phyloP scores from a whole-genome alignment of 2,797 vertebrate species.

The Pangasius larnaudii region DNA sequence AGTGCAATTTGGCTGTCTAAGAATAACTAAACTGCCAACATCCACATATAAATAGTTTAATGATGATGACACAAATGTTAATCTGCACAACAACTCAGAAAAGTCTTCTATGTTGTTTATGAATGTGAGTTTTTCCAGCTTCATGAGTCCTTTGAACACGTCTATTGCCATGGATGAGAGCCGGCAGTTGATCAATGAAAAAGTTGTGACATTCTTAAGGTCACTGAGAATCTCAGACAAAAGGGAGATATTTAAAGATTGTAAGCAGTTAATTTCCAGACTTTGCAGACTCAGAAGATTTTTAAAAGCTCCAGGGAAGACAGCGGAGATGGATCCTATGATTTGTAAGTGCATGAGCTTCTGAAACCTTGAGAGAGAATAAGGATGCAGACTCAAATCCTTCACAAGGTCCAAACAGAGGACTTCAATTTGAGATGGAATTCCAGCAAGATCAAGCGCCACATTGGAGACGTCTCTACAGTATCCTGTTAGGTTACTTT shows the following conservation, averaged over 20 bases:
- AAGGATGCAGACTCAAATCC: background rate
- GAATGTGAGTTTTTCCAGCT: background rate
- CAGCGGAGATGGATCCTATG: background rate
- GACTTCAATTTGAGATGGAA: conserved; percentile 2
- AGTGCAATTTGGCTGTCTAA: conserved; percentile 1
- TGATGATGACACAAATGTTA: background rate
- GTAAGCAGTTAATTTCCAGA: background rate
- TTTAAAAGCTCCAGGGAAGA: conserved; percentile 11
- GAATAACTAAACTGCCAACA: accelerated
- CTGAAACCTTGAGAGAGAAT: conserved; percentile 10
- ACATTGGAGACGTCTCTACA: background rate
- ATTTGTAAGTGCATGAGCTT: background rate
- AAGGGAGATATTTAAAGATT: background rate
- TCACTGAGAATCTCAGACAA: background rate
- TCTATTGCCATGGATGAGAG: background rate
- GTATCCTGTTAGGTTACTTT: background rate
- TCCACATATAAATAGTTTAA: background rate
- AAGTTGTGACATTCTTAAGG: background rate
- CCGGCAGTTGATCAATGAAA: background rate
- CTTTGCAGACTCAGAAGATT: background rate
- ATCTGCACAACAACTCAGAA: conserved; percentile 32
- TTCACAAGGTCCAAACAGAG: background rate
- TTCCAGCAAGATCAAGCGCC: background rate
- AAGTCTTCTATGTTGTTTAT: background rate
- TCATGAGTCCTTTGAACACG: background rate